phyloP scores from a whole-genome alignment of 35 echinoderm and acorn worm species.

The Apostichopus californicus region DNA sequence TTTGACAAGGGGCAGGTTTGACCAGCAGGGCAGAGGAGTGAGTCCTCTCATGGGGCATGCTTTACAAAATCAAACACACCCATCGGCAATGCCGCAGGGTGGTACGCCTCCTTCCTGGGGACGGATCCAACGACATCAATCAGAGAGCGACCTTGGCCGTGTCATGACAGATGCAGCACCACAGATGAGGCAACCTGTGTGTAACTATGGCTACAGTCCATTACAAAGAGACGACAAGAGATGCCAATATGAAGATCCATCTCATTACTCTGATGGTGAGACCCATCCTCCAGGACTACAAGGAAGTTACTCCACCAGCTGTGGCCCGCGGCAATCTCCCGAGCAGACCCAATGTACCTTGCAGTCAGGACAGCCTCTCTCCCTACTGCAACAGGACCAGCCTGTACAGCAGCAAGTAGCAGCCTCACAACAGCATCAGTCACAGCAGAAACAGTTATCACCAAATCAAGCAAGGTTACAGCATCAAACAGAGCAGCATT shows the following conservation, averaged over 20 bases:
- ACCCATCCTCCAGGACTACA: too few relatives aligned
- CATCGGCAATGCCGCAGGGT: background rate
- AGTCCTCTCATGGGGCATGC: background rate
- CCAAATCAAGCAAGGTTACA: background rate
- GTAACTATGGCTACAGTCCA: background rate
- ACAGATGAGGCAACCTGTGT: background rate
- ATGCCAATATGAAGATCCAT: background rate
- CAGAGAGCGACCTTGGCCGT: background rate
- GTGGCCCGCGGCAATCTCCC: background rate
- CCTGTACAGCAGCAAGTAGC: too few relatives aligned
- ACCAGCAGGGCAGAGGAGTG: background rate
- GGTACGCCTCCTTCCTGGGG: background rate
- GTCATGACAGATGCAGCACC: background rate
- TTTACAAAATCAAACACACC: background rate
- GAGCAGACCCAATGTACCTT: background rate
- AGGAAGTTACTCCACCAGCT: too few relatives aligned
- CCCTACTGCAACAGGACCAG: too few relatives aligned
- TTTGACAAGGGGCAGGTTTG: background rate
- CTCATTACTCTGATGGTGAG: too few relatives aligned
- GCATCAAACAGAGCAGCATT: too few relatives aligned
- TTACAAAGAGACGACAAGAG: background rate
- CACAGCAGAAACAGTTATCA: too few relatives aligned
- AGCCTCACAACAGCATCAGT: too few relatives aligned
- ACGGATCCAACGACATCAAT: background rate
- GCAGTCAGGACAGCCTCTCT: background rate